A percentile compares a stretch with the other conserved stretches of the same genome.
Conservation (phyloP, 1,140 invertebrate species). For the Periplaneta americana region DNA sequence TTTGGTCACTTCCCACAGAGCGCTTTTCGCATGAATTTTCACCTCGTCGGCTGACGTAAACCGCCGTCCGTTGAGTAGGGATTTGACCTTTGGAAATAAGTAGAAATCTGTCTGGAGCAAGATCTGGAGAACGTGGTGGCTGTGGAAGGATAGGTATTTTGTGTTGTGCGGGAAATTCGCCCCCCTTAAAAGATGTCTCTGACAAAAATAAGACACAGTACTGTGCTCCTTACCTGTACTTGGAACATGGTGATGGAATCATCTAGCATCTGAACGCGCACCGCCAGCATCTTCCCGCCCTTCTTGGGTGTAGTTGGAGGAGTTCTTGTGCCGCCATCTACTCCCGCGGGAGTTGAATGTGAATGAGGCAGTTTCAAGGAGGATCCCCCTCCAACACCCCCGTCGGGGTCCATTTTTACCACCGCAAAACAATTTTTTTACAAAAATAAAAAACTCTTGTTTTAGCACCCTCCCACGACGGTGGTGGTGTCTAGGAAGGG, state of each 20-base stretch:
- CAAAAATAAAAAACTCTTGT: background rate
- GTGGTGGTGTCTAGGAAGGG: background rate
- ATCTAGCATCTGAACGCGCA: conserved; percentile 82
- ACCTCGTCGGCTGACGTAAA: too few species aligned
- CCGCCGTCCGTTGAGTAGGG: too few species aligned
- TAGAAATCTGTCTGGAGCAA: too few species aligned
- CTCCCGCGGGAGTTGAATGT: conserved; percentile 73
- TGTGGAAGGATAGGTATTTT: too few species aligned
- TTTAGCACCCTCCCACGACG: background rate
- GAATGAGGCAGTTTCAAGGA: conserved; percentile 61
- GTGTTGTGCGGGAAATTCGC: too few species aligned
- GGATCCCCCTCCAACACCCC: conserved; percentile 22
- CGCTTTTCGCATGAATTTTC: too few species aligned
- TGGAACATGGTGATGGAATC: conserved; percentile 85
- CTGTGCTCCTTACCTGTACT: conserved; percentile 64
- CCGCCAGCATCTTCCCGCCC: conserved; percentile 80
- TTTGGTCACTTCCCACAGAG: too few species aligned
- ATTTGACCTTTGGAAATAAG: too few species aligned
- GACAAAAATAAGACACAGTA: too few species aligned
- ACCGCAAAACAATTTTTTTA: background rate
- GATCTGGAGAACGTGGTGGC: too few species aligned
- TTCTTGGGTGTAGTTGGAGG: conserved; percentile 62
- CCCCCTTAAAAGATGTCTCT: too few species aligned
- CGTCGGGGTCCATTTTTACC: conserved; percentile 32
- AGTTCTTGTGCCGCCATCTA: conserved; percentile 53